Evolutionary conservation across 2,113 vertebrate genomes (phyloP).

Genomic region (Aphyosemion australe): DNA sequence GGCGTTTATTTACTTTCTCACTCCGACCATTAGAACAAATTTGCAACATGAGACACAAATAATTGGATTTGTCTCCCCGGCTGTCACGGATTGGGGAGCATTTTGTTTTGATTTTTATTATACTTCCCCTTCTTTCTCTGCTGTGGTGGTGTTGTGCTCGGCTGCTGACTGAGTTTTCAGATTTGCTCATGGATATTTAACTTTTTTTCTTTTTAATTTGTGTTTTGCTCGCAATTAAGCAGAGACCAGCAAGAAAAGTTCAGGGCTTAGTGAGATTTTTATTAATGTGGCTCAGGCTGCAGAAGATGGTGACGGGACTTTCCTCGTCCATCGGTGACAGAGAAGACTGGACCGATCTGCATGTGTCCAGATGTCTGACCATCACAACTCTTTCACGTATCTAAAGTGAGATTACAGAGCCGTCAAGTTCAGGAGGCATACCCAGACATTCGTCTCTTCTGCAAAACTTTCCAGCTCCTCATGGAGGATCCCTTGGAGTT

Average conservation of each 20-base stretch:
- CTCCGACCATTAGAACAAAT: constrained; percentile 83
- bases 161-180: constrained; percentile 60
- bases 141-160: constrained; percentile 52
- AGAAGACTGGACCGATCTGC: too few species aligned
- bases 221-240: constrained; percentile 62
- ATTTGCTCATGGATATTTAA: constrained; percentile 69
- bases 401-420: too few species aligned
- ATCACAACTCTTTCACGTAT: too few species aligned
- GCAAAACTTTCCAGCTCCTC: too few species aligned
- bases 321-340: constrained; percentile 55
- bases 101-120: constrained; percentile 78
- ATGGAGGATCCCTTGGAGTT: too few species aligned
- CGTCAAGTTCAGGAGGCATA: too few species aligned
- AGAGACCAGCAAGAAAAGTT: constrained; percentile 31
- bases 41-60: constrained; percentile 83
- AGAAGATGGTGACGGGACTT: constrained; percentile 77
- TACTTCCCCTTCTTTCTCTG: constrained; percentile 34
- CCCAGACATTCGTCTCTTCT: too few species aligned
- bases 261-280: neutral
- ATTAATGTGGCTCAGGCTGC: neutral
- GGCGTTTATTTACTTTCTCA: constrained; percentile 81
- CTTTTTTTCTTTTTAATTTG: constrained; percentile 51
- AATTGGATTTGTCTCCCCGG: constrained; percentile 82
- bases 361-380: too few species aligned
- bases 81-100: constrained; percentile 76